Evolutionary conservation across 92 coral and sea anemone species (phyloP).

Genomic region (Siderastrea siderea): DNA sequence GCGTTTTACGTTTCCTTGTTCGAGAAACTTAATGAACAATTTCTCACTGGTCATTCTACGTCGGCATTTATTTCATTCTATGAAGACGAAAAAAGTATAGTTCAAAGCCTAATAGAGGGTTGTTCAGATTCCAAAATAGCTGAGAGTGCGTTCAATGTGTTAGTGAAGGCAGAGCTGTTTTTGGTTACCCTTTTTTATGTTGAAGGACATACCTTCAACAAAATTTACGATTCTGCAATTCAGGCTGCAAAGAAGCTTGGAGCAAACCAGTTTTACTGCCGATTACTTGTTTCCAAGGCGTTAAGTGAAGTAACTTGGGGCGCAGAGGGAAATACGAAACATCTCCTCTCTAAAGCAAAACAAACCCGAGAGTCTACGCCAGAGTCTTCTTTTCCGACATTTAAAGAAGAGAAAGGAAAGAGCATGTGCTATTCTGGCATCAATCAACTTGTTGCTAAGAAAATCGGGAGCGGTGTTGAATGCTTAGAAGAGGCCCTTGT

Average conservation of each 20-base stretch:
- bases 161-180: slow-evolving; percentile 40
- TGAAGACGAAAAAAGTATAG: slow-evolving; percentile 31
- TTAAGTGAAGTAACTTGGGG: neutral
- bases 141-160: neutral
- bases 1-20: slow-evolving; percentile 10
- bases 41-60: slow-evolving; percentile 22
- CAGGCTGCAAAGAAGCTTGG: neutral
- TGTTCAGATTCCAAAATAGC: neutral
- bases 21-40: slow-evolving; percentile 27
- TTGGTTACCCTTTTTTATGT: neutral
- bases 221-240: slow-evolving; percentile 33
- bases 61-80: slow-evolving; percentile 22
- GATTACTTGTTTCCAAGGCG: slow-evolving; percentile 9
- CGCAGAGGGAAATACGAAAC: neutral
- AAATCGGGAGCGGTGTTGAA: slow-evolving; percentile 5
- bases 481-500: slow-evolving; percentile 1
- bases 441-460: neutral
- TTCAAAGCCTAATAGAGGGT: neutral
- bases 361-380: neutral
- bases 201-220: neutral
- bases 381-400: neutral
- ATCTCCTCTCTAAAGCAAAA: neutral
- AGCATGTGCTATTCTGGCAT: slow-evolving; percentile 41
- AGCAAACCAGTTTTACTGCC: neutral
- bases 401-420: slow-evolving; percentile 15